These are phyloP conservation scores for Enteromius viviparus DNA, from an alignment of 2,797 vertebrate genomes.

Conservation along the genomic window DNA sequence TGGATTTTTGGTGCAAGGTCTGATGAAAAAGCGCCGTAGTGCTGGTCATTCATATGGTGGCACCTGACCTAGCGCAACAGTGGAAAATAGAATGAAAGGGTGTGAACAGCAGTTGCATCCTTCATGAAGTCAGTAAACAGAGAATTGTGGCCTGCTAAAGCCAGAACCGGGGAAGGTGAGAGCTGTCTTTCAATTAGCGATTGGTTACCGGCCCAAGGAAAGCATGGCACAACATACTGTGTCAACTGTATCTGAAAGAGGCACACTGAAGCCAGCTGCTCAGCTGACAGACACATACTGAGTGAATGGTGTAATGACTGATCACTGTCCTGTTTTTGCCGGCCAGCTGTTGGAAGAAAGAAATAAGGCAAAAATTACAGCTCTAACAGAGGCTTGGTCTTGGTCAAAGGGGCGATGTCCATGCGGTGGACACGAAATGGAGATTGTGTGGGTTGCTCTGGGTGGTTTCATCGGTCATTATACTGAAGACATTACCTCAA, in stretches of 20 bases:
- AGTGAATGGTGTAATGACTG: slow-evolving; percentile 60
- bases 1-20: not conserved
- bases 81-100: slow-evolving; percentile 54
- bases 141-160: slow-evolving; percentile 80
- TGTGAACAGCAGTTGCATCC: slow-evolving; percentile 71
- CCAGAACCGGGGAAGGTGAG: slow-evolving; percentile 82
- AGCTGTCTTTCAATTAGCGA: slow-evolving; percentile 84
- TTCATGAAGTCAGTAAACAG: slow-evolving; percentile 77
- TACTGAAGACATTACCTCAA: not conserved
- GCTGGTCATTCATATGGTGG: slow-evolving; percentile 20
- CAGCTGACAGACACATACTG: slow-evolving; percentile 65
- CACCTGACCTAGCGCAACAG: slow-evolving; percentile 15
- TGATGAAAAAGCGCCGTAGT: slow-evolving; percentile 5
- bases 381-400: slow-evolving; percentile 9
- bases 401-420: slow-evolving; percentile 8
- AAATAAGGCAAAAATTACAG: not conserved
- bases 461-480: slow-evolving; percentile 16
- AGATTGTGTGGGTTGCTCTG: slow-evolving; percentile 14
- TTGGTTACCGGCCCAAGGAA: slow-evolving; percentile 85
- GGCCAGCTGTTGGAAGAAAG: slow-evolving; percentile 13
- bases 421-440: not conserved
- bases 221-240: slow-evolving; percentile 85
- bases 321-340: slow-evolving; percentile 31
- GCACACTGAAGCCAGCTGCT: slow-evolving; percentile 75
- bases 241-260: slow-evolving; percentile 72